These are phyloP conservation scores for Carabus problematicus DNA, from an alignment of 2,888 invertebrate species.

Conservation along the genomic window DNA sequence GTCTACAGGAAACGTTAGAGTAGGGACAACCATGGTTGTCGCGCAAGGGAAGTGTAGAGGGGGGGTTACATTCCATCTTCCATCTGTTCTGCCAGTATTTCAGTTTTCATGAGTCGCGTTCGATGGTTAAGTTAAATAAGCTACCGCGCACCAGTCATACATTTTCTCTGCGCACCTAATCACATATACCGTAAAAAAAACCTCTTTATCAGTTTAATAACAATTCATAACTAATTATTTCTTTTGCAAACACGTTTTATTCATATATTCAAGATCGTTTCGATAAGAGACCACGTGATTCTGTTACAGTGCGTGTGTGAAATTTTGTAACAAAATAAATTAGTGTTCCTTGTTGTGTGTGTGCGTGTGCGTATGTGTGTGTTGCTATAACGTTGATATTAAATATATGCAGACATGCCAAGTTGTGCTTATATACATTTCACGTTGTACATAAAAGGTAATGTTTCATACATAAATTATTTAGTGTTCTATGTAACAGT, in stretches of 20 bases:
- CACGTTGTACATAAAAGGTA: constrained; percentile 28
- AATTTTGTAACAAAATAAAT: neutral
- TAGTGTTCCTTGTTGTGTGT: neutral
- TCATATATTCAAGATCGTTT: neutral
- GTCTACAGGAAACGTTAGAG: neutral
- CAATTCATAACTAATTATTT: constrained; percentile 13
- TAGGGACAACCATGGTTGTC: neutral
- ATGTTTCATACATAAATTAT: constrained; percentile 20
- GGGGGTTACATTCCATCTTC: constrained; percentile 7
- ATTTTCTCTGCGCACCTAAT: neutral
- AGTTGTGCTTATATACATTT: constrained; percentile 27
- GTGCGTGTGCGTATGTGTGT: too few relatives aligned
- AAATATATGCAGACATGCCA: constrained; percentile 38
- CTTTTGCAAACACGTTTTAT: neutral
- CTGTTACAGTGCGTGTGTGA: too few relatives aligned
- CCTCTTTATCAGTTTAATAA: neutral
- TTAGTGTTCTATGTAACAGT: too few relatives aligned
- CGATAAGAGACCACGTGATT: neutral
- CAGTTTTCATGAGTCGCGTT: constrained; percentile 17
- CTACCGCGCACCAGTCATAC: neutral
- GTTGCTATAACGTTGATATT: constrained; percentile 21
- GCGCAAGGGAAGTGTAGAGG: neutral
- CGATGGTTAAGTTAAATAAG: neutral
- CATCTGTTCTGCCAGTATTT: constrained; percentile 10
- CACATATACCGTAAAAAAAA: neutral